Base-by-base conservation (phyloP, 2,113 vertebrate species). In the Cebus imitator region DNA sequence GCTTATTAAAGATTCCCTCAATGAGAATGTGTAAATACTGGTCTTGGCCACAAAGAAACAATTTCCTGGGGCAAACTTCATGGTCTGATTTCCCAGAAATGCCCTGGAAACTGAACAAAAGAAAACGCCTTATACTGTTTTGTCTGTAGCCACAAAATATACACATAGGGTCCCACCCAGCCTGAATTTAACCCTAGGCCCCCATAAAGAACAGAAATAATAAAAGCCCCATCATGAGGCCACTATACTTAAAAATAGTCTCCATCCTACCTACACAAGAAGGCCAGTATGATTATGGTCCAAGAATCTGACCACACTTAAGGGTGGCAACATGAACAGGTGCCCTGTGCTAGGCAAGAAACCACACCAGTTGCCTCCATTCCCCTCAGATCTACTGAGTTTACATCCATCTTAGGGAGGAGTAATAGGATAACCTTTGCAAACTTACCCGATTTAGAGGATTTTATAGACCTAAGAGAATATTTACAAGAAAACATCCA, bases 11-110 rank as follows among this genome's bases (percentile, higher is more conserved):
- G 94, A 97, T 96, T 97, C 92, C 90, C 98, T 98, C 98, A 98
- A 97, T 97, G 93, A 98, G 97, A 98, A 98, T 92, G 96, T 55
- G 6, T 98, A 98, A 99, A 98, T 97, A 98, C 97, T 58, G 78
- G 81, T 79, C 95, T 97, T 94, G 61, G 89, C 97, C 98, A 98
- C 97, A 98, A 35, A 82, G 64, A 97, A 97, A 95, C 95, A 81
- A 96, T 98, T 97, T 98, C 98, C 98, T 94, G 88, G 97, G 98
- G 97, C 98, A 98, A 98, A 98, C 89, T 98, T 97, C 92, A 96
- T 92, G 97, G 98, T 97, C 95, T 98, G 87, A 97, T 92, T 99
- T 99, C 98, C 98, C 98, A 98, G 97, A 99, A 98, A 98, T 0
- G 0, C 92, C 94, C 90, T 98, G 98, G 98, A 98, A 98, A 98